A percentile compares a stretch with the other conserved stretches of the same genome.
phyloP scores from a whole-genome alignment of 2,113 vertebrate genomes.

The Isurus oxyrinchus region DNA sequence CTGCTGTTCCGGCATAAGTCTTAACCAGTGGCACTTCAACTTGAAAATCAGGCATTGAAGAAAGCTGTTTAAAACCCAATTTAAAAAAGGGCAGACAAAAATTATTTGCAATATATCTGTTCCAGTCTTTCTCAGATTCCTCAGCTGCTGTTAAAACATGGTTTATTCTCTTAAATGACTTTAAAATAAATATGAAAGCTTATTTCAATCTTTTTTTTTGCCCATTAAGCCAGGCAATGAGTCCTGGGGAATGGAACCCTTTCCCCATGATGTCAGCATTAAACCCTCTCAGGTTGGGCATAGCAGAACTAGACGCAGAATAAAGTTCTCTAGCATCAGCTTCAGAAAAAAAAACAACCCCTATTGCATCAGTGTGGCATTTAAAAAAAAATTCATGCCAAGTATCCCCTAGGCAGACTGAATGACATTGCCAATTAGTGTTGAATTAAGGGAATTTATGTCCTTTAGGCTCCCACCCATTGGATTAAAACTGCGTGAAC shows the following conservation, averaged over 20 bases:
- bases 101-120: neutral
- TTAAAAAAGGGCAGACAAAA: neutral
- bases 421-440: neutral
- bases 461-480: neutral
- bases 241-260: neutral
- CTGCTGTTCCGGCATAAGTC: neutral
- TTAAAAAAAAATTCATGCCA: neutral
- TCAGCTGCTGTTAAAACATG: neutral
- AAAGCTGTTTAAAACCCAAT: neutral
- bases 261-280: neutral
- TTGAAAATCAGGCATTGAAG: neutral
- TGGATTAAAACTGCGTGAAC: neutral
- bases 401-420: neutral
- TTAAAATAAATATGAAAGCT: neutral
- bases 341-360: neutral
- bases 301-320: neutral
- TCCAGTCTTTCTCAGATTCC: neutral
- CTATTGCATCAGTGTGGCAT: neutral
- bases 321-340: neutral
- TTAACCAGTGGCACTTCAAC: neutral
- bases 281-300: neutral
- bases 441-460: neutral
- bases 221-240: neutral
- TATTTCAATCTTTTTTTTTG: neutral
- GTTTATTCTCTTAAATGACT: neutral